These are phyloP conservation scores for Dicerorhinus sumatrensis DNA, from an alignment of 2,113 vertebrate species.

Conservation along the genomic window DNA sequence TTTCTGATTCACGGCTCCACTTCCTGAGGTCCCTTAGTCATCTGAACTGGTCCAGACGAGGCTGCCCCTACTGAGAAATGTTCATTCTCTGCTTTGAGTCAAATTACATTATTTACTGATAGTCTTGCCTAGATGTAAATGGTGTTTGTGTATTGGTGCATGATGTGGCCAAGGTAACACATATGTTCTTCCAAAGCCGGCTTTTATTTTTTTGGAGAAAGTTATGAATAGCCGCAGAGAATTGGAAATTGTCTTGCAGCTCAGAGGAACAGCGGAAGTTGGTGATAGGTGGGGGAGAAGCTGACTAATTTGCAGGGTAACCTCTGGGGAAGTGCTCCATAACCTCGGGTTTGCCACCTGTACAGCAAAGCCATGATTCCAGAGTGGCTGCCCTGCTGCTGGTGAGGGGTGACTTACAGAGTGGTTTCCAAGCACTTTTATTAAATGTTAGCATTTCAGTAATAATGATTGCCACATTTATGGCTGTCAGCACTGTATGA, in stretches of 20 bases:
- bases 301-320: background rate
- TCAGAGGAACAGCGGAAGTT: background rate
- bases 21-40: slow-evolving; percentile 80
- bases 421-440: background rate
- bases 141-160: slow-evolving; percentile 37
- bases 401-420: background rate
- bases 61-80: slow-evolving; percentile 8
- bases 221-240: slow-evolving; percentile 20
- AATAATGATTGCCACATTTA: background rate
- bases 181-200: background rate
- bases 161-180: slow-evolving; percentile 53
- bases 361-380: accelerated
- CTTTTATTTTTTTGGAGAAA: slow-evolving; percentile 14
- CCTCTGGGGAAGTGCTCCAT: background rate
- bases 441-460: background rate
- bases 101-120: slow-evolving; percentile 50
- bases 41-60: slow-evolving; percentile 58
- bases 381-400: background rate
- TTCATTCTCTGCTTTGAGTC: slow-evolving; percentile 31
- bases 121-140: background rate
- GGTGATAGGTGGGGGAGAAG: background rate
- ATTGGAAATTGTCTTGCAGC: slow-evolving; percentile 28
- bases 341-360: background rate
- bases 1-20: slow-evolving; percentile 71
- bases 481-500: background rate